Base-by-base conservation (phyloP, 2,888 invertebrate species). In the Diogma glabrata region DNA sequence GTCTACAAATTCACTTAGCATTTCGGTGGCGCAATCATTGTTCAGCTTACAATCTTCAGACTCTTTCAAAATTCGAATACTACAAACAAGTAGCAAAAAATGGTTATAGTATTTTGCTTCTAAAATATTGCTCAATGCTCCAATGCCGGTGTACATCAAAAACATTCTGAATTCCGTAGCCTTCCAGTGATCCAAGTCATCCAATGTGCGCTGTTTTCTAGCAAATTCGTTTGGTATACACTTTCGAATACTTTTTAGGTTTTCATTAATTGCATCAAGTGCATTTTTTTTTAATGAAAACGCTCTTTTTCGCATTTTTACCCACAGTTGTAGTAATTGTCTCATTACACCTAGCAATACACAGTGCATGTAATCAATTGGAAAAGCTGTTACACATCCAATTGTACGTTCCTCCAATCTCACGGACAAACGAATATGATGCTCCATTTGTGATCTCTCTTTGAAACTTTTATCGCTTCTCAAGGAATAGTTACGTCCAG, bases 321-420 rank as follows among this genome's bases (percentile, higher is more conserved):
- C 26, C 54, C 55, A 58, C 20, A 53, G 53, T 38, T 51, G 36
- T 8, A 58, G 10, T 24, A 58, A 50, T 49, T 53, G 51, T 48
- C 52, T 55, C 47, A 57, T 28, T 28, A 28, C 28, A 51, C 6
- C 57, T 51, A 30, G 56, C 56, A 28, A 57, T 26, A 49, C 53
- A 53, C n/a, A 12, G 8, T 36, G 4, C 28, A 28, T 28, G n/a
- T 36, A 56, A 49, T 28, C 28, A 28, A 51, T 28, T 49, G 58
- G 55, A 50, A 56, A 49, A 16, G 24, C 33, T 30, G 47, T 23
- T 17, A 55, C 50, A 24, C 52, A 40, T 24, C 33, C 51, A 47
- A 51, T 33, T 38, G 38, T 24, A 14, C 56, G 28, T 22, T 45
- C 40, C 36, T 43, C 47, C 38, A 56, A 51, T 12, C 26, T 24